phyloP scores from a whole-genome alignment of 2,888 invertebrate genomes.

The Arrhopalites spinosus region DNA sequence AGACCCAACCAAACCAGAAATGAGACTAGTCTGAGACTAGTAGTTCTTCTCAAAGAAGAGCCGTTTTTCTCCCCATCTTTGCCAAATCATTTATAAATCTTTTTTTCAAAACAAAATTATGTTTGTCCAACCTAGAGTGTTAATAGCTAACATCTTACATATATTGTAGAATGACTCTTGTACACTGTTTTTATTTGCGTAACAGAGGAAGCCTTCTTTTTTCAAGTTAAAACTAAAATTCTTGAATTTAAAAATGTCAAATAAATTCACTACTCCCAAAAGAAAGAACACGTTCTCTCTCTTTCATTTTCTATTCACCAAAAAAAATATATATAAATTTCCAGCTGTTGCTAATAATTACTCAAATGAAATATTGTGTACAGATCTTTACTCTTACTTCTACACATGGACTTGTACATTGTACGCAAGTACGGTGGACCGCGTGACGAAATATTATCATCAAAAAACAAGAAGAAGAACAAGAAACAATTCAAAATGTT shows the following conservation, averaged over 20 bases:
- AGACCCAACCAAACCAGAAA: slow-evolving; percentile 22
- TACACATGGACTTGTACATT: too few species aligned
- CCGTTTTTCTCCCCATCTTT: slow-evolving; percentile 2
- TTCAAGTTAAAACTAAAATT: neutral
- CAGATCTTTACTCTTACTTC: too few species aligned
- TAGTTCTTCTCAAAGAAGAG: slow-evolving; percentile 4
- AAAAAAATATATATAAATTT: too few species aligned
- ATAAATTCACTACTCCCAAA: neutral
- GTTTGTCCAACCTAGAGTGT: slow-evolving; percentile 12
- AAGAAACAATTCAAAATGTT: too few species aligned
- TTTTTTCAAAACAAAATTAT: too few species aligned
- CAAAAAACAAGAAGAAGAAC: too few species aligned
- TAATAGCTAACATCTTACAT: slow-evolving; percentile 13
- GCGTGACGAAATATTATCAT: too few species aligned
- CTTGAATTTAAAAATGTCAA: neutral
- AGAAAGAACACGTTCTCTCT: neutral
- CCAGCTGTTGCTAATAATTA: too few species aligned
- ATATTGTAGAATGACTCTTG: slow-evolving; percentile 10
- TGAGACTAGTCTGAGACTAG: slow-evolving; percentile 4
- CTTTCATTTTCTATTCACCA: neutral
- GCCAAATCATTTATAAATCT: slow-evolving; percentile 2
- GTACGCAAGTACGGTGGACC: too few species aligned
- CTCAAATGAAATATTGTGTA: too few species aligned
- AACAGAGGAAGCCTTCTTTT: slow-evolving; percentile 15
- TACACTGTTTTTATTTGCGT: slow-evolving; percentile 23